Evolutionary conservation across 2,888 invertebrate genomes (phyloP), one percentile per base, ranked within the genome.

Genomic region (Zhengitettix transpicula): DNA sequence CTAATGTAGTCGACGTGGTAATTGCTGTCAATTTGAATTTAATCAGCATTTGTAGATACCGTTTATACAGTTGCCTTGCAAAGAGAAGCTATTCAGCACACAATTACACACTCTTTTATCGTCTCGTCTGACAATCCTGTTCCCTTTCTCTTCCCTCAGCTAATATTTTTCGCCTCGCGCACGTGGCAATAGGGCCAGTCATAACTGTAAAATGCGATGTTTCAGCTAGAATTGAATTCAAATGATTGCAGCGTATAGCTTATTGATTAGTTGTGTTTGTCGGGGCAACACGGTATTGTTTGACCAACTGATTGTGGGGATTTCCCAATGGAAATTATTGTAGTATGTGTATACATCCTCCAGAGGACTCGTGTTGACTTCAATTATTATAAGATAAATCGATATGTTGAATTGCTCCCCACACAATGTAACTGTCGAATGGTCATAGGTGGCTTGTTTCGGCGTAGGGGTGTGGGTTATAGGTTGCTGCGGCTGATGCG

Each of bases 261-360:
- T 55, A 55, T 16, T 55, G 55, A 55, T 55, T 55, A 40, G 55
- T 55, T 55, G 16, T 55, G 55, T 55, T 55, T 55, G 16, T 14
- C 55, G 7, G 55, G 40, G 40, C 14, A 40, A 55, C 55, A 55
- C 41, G 41, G 40, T n/a, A 56, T 16, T 59, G 52, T 59, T 56
- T 59, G 59, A 28, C 42, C 42, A 28, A 55, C 59, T 56, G 59
- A 59, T 59, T 58, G 60, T 58, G 41, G 51, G 55, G 61, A 61
- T 61, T 61, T 61, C 61, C 61, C 61, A 53, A 41, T 58, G 61
- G 61, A 61, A 61, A 61, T 61, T 61, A 61, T 52, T 55, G 58
- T 47, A 47, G 47, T 47, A n/a, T 47, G 47, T 47, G 47, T 47
- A 47, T 47, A 47, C 47, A 47, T n/a, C 47, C 47, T 47, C 47